Evolutionary conservation across 2,888 invertebrate species (phyloP), one percentile per base, ranked within the genome.

Genomic region (Spodoptera exigua): DNA sequence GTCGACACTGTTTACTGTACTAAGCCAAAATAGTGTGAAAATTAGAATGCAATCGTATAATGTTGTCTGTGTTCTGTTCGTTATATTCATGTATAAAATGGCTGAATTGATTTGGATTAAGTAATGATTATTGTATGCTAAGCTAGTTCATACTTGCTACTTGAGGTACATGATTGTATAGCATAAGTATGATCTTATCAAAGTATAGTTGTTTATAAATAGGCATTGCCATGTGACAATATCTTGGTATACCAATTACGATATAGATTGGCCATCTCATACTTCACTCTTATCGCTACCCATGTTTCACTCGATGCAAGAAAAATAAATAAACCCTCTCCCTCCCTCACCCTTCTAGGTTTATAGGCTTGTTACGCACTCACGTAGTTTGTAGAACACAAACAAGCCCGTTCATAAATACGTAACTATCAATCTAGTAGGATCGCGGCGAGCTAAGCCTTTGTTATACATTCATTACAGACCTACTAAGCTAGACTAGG

Each of bases 401-500:
- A 69, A 69, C 55, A 61, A 56, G 16, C 44, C 32, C 65, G 61
- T 70, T 69, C 71, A 65, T 69, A 69, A 69, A 70, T 69, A 56
- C 47, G 54, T 70, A 65, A 69, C 46, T 51, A 54, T 59, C 46
- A 63, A 68, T 68, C 51, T 63, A 52, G 46, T 10, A 34, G n/a
- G 36, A 32, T 48, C 44, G 36, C 45, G 45, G 35, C 49, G 40
- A 55, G 39, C 35, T 37, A 37, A 36, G 37, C 13, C 39, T 65
- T 69, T 63, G 59, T 72, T 57, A 35, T 14, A 48, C 21, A 54
- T 58, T 74, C 43, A 55, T 58, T 60, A 41, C 14, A 43, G 34
- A 48, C 39, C 55, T 59, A 51, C 21, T 43, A 58, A 58, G 58
- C 40, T 18, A 32, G 55, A 43, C 55, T 69, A 54, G 45, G 32